These are phyloP conservation scores for Heterohyrax brucei DNA, from an alignment of 2,797 vertebrate species.

Conservation along the genomic window DNA sequence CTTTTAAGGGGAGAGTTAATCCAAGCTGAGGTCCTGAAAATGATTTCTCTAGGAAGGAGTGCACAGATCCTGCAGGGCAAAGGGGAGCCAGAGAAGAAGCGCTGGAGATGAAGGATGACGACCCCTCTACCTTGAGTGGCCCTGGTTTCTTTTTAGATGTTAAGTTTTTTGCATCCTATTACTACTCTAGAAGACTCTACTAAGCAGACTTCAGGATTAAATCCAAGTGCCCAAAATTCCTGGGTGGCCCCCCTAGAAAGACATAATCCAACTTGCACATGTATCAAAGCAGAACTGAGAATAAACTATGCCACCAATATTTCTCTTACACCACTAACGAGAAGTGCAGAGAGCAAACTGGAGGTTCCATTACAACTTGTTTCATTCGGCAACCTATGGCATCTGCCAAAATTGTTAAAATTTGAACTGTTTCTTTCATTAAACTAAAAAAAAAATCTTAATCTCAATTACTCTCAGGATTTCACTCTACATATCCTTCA, in stretches of 20 bases:
- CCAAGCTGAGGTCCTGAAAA: slow-evolving; percentile 78
- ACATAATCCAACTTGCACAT: slow-evolving; percentile 62
- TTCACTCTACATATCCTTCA: slow-evolving; percentile 9
- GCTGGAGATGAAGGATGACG: slow-evolving; percentile 73
- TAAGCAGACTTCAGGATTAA: slow-evolving; percentile 73
- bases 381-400: slow-evolving; percentile 44
- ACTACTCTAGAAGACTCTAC: slow-evolving; percentile 67
- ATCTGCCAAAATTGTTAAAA: slow-evolving; percentile 53
- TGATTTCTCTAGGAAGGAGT: slow-evolving; percentile 75
- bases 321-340: slow-evolving; percentile 72
- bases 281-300: slow-evolving; percentile 55
- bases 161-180: slow-evolving; percentile 73
- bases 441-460: slow-evolving; percentile 38
- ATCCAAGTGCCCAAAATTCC: slow-evolving; percentile 75
- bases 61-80: slow-evolving; percentile 58
- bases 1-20: slow-evolving; percentile 80
- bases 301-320: slow-evolving; percentile 39
- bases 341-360: slow-evolving; percentile 65
- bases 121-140: slow-evolving; percentile 84
- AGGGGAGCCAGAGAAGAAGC: slow-evolving; percentile 57
- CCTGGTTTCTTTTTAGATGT: slow-evolving; percentile 74
- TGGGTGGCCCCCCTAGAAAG: slow-evolving; percentile 61
- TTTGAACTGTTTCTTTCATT: slow-evolving; percentile 42
- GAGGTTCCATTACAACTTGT: slow-evolving; percentile 48
- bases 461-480: slow-evolving; percentile 12